These are phyloP conservation scores for Oryzaephilus surinamensis DNA, from an alignment of 1,140 invertebrate species.

Conservation along the genomic window DNA sequence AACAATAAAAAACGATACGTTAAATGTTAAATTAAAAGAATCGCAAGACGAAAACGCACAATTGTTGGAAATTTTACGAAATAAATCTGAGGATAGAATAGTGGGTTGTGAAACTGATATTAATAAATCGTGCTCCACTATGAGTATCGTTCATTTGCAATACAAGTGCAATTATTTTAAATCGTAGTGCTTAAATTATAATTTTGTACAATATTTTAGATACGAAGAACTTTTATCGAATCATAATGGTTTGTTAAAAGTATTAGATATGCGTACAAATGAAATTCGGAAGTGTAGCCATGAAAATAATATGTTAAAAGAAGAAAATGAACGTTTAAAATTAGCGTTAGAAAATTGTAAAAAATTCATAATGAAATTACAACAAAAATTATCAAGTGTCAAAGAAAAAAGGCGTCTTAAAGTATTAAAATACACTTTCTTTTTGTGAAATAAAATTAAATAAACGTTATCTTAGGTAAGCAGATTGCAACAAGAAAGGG, in stretches of 20 bases:
- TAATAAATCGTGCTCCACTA: conserved; percentile 10
- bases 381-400: conserved; percentile 11
- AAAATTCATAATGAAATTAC: conserved; percentile 8
- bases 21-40: too few species aligned
- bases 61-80: too few species aligned
- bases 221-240: conserved; percentile 20
- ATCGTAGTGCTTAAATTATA: background rate
- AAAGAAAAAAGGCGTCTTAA: conserved; percentile 15
- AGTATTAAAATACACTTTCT: too few species aligned
- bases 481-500: conserved; percentile 15
- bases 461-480: conserved; percentile 9
- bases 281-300: conserved; percentile 17
- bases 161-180: conserved; percentile 15
- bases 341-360: conserved; percentile 8
- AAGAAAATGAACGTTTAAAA: conserved; percentile 14
- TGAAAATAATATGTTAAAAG: conserved; percentile 13
- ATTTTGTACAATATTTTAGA: conserved; percentile 3
- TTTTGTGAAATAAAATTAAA: too few species aligned
- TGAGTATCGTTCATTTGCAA: conserved; percentile 22
- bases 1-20: too few species aligned
- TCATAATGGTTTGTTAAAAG: conserved; percentile 17
- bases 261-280: conserved; percentile 14
- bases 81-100: too few species aligned
- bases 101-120: too few species aligned
- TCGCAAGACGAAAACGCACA: too few species aligned